Conservation (phyloP, 2,797 vertebrate genomes). For the Clarias pachynema region DNA sequence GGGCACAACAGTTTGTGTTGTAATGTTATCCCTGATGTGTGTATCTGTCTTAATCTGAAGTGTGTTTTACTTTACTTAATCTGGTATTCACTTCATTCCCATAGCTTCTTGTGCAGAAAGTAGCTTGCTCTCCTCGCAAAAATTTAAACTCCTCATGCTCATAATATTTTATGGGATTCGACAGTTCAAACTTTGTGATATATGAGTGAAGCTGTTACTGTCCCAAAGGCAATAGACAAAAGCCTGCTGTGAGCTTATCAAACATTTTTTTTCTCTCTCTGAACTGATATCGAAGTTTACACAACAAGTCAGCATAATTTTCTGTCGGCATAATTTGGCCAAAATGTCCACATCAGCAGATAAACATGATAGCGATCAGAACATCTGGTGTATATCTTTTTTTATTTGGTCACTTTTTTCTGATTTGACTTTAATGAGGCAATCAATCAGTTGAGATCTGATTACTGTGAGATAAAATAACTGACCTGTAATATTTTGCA, state of each 20-base stretch:
- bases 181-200: background rate
- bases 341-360: background rate
- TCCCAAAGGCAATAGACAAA: background rate
- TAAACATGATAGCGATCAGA: background rate
- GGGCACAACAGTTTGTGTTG: too few relatives aligned
- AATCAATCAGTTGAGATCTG: background rate
- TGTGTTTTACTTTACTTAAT: background rate
- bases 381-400: background rate
- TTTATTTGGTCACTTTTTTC: background rate
- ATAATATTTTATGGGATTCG: constrained; percentile 1
- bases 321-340: background rate
- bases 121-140: background rate
- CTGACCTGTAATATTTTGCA: background rate
- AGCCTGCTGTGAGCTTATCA: background rate
- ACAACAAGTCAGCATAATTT: constrained; percentile 18
- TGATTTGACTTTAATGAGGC: background rate
- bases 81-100: background rate
- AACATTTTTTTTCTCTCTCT: background rate
- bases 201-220: background rate
- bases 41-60: constrained; percentile 6
- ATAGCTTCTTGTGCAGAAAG: background rate
- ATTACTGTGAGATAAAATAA: background rate
- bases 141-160: background rate
- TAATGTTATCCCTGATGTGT: too few relatives aligned
- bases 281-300: background rate